These are phyloP conservation scores for Orchesella flavescens DNA, from an alignment of 2,888 invertebrate species.

Conservation along the genomic window DNA sequence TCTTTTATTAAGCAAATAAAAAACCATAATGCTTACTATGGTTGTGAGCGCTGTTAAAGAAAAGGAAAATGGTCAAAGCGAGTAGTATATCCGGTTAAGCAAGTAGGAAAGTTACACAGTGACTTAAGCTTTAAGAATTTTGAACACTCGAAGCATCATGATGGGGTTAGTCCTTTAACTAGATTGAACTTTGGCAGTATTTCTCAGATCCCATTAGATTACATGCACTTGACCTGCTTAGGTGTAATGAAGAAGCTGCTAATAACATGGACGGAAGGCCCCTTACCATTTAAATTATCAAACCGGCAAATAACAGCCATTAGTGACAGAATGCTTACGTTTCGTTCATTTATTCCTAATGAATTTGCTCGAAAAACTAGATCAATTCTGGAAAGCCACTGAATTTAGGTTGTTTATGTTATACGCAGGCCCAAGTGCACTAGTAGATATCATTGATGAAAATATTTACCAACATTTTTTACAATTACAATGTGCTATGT, in stretches of 20 bases:
- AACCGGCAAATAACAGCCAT: neutral
- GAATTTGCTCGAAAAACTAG: slow-evolving; percentile 42
- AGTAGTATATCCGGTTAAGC: neutral
- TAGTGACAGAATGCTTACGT: neutral
- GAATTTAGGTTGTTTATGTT: slow-evolving; percentile 53
- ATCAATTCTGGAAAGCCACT: slow-evolving; percentile 45
- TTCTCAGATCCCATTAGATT: slow-evolving; percentile 33
- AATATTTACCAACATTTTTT: slow-evolving; percentile 39
- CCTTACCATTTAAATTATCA: neutral
- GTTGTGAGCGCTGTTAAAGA: slow-evolving; percentile 13
- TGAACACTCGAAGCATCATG: slow-evolving; percentile 11
- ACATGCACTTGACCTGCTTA: slow-evolving; percentile 19
- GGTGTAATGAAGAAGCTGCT: slow-evolving; percentile 46
- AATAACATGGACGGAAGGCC: slow-evolving; percentile 1
- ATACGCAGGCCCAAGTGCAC: slow-evolving; percentile 34
- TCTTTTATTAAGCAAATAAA: slow-evolving; percentile 19
- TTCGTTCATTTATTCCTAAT: slow-evolving; percentile 1
- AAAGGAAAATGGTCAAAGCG: slow-evolving; percentile 15
- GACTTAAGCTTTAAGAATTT: slow-evolving; percentile 12
- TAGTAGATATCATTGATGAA: slow-evolving; percentile 13
- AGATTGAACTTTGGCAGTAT: slow-evolving; percentile 15
- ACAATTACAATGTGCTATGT: slow-evolving; percentile 47
- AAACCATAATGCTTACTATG: slow-evolving; percentile 21
- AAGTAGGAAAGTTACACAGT: neutral
- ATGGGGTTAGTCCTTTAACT: neutral